phyloP scores from a whole-genome alignment of 1,140 invertebrate genomes.

The Apis florea region DNA sequence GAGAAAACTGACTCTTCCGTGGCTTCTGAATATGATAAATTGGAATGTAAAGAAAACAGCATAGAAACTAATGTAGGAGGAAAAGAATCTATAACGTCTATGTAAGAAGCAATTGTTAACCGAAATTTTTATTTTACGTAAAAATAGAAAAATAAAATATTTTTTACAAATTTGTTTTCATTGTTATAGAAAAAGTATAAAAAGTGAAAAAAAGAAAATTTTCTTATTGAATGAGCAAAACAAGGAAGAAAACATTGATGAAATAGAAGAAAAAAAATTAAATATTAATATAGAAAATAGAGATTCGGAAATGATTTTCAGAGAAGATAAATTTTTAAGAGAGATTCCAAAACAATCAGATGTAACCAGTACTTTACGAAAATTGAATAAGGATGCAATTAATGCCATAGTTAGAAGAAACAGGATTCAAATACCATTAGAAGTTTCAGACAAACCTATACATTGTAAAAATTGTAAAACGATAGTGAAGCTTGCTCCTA shows the following conservation, averaged over 20 bases:
- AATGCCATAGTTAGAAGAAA: slow-evolving; percentile 26
- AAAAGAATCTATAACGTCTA: not conserved
- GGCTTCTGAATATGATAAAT: slow-evolving; percentile 4
- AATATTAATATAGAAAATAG: not conserved
- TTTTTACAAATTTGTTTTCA: not conserved
- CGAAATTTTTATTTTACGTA: too few relatives aligned
- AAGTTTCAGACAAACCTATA: not conserved
- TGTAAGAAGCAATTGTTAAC: slow-evolving; percentile 2
- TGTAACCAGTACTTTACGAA: slow-evolving; percentile 26
- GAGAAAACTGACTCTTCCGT: not conserved
- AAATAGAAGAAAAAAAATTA: too few relatives aligned
- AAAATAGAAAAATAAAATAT: too few relatives aligned
- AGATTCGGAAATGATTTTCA: not conserved
- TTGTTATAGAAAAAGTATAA: not conserved
- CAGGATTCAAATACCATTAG: not conserved
- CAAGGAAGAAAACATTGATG: not conserved
- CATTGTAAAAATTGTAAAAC: not conserved
- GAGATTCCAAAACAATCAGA: slow-evolving; percentile 16
- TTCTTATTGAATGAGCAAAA: not conserved
- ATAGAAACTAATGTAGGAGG: not conserved
- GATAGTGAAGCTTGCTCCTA: not conserved
- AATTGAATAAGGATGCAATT: slow-evolving; percentile 43
- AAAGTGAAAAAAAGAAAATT: not conserved
- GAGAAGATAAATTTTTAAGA: not conserved
- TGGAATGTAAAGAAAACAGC: not conserved